Percentiles rank a stretch among this genome's conserved stretches.
Evolutionary conservation across 2,797 vertebrate species (phyloP).

Genomic region (Tolypeutes matacus): DNA sequence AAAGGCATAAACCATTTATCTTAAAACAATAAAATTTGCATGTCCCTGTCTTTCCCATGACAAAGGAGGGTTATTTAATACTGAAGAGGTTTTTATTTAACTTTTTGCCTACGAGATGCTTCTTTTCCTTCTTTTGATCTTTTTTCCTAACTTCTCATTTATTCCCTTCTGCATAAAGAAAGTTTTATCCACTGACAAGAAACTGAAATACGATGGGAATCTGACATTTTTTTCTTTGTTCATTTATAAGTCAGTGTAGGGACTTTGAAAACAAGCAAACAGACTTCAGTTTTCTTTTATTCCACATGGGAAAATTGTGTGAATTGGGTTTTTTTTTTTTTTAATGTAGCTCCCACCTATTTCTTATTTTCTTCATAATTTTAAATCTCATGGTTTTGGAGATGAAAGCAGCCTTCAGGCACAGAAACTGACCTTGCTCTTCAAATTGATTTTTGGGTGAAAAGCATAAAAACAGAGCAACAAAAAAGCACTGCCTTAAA

Average conservation of each 20-base stretch:
- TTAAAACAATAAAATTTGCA: constrained; percentile 2
- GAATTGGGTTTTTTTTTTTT: neutral
- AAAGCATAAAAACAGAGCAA: constrained; percentile 58
- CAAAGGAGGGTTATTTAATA: neutral
- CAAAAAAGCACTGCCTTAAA: constrained; percentile 53
- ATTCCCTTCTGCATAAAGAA: constrained; percentile 21
- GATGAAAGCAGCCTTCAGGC: constrained; percentile 77
- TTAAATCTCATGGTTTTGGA: constrained; percentile 57
- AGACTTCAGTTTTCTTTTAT: neutral
- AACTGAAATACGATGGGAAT: constrained; percentile 37
- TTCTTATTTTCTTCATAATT: constrained; percentile 73
- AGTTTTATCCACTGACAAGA: constrained; percentile 47
- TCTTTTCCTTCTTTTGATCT: neutral
- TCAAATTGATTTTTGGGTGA: constrained; percentile 74
- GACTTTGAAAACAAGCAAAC: neutral
- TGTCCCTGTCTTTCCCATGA: neutral
- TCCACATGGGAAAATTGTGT: constrained; percentile 47
- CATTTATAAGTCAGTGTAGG: constrained; percentile 6
- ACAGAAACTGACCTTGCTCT: constrained; percentile 65
- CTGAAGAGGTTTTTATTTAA: neutral
- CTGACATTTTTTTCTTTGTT: constrained; percentile 40
- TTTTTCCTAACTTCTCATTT: neutral
- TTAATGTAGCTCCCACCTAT: constrained; percentile 56
- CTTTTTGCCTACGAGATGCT: neutral
- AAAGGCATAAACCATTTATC: neutral